These are phyloP conservation scores for Cosmia pyralina DNA, from an alignment of 2,888 invertebrate species.

Conservation along the genomic window DNA sequence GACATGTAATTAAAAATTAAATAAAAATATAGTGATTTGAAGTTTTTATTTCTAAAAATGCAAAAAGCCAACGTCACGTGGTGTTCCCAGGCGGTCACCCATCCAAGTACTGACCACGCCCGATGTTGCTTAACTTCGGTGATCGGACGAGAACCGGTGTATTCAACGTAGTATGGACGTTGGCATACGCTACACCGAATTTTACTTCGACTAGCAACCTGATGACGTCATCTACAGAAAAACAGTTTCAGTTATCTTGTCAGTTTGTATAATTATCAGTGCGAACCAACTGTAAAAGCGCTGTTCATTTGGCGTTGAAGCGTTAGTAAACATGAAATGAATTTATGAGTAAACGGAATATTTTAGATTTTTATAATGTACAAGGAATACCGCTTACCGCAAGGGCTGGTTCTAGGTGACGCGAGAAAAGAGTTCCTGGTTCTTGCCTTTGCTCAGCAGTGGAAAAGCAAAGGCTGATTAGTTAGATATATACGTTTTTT, in stretches of 20 bases:
- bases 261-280: neutral
- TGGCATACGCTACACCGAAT: conserved; percentile 63
- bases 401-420: neutral
- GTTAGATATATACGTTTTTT: too few species aligned
- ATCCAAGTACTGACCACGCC: conserved; percentile 86
- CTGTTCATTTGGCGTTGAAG: conserved; percentile 1
- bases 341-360: neutral
- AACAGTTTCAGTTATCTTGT: neutral
- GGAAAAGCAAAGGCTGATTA: too few species aligned
- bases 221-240: neutral
- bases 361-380: neutral
- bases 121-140: conserved; percentile 88
- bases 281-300: neutral
- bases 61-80: conserved; percentile 80
- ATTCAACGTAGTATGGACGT: conserved; percentile 85
- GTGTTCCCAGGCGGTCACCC: conserved; percentile 84
- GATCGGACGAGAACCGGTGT: conserved; percentile 88
- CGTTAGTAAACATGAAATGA: neutral
- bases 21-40: too few species aligned
- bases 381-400: neutral
- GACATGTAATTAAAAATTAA: too few species aligned
- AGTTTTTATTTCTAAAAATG: neutral
- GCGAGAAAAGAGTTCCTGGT: neutral
- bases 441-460: neutral
- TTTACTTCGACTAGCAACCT: neutral